Evolutionary conservation across 2,888 invertebrate species (phyloP).

Genomic region (Invenusta paracnida): DNA sequence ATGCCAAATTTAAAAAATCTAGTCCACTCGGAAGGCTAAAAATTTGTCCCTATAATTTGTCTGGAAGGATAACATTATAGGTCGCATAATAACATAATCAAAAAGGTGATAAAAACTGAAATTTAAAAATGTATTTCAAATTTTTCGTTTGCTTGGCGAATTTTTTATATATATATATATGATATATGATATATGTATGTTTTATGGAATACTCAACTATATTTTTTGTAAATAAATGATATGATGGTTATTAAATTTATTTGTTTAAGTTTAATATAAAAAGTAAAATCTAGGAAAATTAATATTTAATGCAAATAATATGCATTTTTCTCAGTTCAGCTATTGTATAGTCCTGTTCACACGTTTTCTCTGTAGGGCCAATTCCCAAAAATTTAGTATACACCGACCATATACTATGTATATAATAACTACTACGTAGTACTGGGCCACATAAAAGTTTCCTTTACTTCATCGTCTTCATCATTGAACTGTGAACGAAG

Average conservation of each 20-base stretch:
- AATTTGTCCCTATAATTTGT: no score
- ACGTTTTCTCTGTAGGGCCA: no score
- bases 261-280: neutral
- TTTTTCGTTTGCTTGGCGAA: neutral
- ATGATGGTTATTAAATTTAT: neutral
- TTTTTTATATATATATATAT: neutral
- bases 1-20: neutral
- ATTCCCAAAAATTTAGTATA: no score
- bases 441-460: no score
- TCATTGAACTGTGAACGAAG: neutral
- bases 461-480: neutral
- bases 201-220: neutral
- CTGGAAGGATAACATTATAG: neutral
- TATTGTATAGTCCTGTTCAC: neutral
- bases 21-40: neutral
- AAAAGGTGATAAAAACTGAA: neutral
- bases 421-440: no score
- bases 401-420: no score
- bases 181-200: neutral
- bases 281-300: neutral
- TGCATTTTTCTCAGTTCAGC: neutral
- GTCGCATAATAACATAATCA: neutral
- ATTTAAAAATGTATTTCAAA: neutral
- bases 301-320: neutral
- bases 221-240: neutral